phyloP scores from a whole-genome alignment of 2,888 invertebrate genomes.

The Cheilosia urbana region DNA sequence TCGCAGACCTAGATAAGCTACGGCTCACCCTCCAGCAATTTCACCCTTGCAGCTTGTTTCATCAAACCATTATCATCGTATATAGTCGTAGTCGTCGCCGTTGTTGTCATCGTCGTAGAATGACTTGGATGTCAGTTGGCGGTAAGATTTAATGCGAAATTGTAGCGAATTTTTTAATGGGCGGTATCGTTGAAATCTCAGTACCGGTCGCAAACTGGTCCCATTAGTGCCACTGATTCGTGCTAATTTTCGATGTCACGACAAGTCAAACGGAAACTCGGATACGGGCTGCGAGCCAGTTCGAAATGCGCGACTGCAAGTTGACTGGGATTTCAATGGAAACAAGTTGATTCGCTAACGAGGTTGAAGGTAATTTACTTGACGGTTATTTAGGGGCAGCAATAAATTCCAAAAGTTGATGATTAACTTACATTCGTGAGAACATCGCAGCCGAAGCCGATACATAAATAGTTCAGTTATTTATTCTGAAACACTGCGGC shows the following conservation, averaged over 20 bases:
- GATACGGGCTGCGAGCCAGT: not conserved
- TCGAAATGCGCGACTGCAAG: constrained; percentile 50
- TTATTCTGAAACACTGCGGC: not conserved
- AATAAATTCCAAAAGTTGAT: constrained; percentile 4
- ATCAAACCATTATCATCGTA: constrained; percentile 55
- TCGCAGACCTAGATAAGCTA: constrained; percentile 40
- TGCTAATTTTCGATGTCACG: constrained; percentile 72
- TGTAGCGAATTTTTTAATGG: constrained; percentile 69
- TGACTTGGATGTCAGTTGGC: constrained; percentile 45
- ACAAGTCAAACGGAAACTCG: constrained; percentile 18
- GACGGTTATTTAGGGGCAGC: constrained; percentile 2
- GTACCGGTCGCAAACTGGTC: constrained; percentile 74
- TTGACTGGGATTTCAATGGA: constrained; percentile 11
- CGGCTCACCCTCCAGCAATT: constrained; percentile 44
- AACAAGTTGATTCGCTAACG: constrained; percentile 37
- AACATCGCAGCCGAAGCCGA: not conserved
- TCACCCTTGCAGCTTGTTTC: constrained; percentile 50
- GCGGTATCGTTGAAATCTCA: constrained; percentile 66
- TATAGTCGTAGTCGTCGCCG: constrained; percentile 36
- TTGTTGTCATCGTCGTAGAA: constrained; percentile 36
- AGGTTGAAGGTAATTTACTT: constrained; percentile 27
- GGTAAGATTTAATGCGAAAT: constrained; percentile 71
- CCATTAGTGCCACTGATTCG: constrained; percentile 69
- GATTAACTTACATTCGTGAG: not conserved
- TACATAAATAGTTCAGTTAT: not conserved